Percentiles rank a stretch among this genome's conserved stretches.
Evolutionary conservation across 23 tunicate species (phyloP).

Genomic region (Trididemnum clinides): DNA sequence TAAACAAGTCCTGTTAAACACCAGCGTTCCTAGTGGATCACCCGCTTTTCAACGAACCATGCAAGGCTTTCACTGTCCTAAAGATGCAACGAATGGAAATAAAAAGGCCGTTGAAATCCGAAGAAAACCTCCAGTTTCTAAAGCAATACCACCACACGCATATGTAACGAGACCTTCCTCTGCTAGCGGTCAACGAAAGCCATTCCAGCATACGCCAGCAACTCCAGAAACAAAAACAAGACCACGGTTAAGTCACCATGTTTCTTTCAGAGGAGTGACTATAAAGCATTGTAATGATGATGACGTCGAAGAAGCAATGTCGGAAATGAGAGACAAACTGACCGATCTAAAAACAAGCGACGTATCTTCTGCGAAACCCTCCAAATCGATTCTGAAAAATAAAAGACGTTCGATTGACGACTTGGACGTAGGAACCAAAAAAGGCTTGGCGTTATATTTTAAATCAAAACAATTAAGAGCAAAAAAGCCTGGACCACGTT

Average conservation of each 20-base stretch:
- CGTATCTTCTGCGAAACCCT: slow-evolving; percentile 27
- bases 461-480: slow-evolving; percentile 65
- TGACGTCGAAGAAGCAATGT: slow-evolving; percentile 33
- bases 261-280: background rate
- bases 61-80: slow-evolving; percentile 43
- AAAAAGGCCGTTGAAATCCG: background rate
- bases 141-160: background rate
- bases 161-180: slow-evolving; percentile 21
- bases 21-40: slow-evolving; percentile 68
- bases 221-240: slow-evolving; percentile 1
- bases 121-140: background rate
- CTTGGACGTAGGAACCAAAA: slow-evolving; percentile 75
- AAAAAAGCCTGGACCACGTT: background rate
- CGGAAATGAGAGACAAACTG: slow-evolving; percentile 37
- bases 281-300: background rate
- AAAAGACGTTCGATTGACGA: slow-evolving; percentile 83
- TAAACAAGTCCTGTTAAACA: slow-evolving; percentile 69
- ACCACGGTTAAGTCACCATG: background rate
- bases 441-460: slow-evolving; percentile 62
- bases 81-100: background rate
- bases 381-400: slow-evolving; percentile 78
- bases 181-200: slow-evolving; percentile 32
- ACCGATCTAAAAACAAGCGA: slow-evolving; percentile 1
- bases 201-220: slow-evolving; percentile 19
- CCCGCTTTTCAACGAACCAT: slow-evolving; percentile 89